These are phyloP conservation scores for Clarias laeviceps DNA, from an alignment of 2,797 vertebrate genomes.

Conservation along the genomic window DNA sequence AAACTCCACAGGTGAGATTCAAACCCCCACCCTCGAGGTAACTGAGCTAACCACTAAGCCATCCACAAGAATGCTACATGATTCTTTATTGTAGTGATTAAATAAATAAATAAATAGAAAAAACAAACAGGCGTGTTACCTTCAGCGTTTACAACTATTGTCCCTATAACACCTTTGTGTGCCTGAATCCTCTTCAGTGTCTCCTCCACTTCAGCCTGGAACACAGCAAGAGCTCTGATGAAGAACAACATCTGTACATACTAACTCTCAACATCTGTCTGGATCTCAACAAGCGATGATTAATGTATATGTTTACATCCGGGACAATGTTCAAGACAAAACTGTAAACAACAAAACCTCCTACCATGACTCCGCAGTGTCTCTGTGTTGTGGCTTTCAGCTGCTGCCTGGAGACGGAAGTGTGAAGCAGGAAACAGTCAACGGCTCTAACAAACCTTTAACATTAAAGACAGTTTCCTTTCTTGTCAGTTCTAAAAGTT, in stretches of 20 bases:
- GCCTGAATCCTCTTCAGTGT: conserved; percentile 92
- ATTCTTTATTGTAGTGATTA: neutral
- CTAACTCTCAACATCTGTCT: neutral
- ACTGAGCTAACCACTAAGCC: no score
- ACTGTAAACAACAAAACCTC: neutral
- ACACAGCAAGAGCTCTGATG: neutral
- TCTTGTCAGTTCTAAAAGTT: neutral
- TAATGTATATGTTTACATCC: neutral
- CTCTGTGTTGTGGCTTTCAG: neutral
- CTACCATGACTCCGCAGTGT: conserved; percentile 12
- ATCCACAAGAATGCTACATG: no score
- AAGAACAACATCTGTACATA: neutral
- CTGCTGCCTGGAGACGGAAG: conserved; percentile 38
- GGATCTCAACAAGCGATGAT: no score
- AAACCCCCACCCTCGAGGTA: no score
- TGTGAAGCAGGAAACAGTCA: conserved; percentile 14
- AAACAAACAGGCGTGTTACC: conserved; percentile 68
- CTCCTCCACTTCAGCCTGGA: conserved; percentile 93
- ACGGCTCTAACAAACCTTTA: no score
- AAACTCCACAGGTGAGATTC: no score
- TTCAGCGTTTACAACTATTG: conserved; percentile 91
- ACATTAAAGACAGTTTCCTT: neutral
- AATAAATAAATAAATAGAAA: neutral
- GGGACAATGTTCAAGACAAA: neutral
- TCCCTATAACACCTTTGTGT: conserved; percentile 93